Percentiles rank a stretch among this genome's conserved stretches.
Evolutionary conservation across 1,140 invertebrate genomes (phyloP).

Genomic region (Hycleus phaleratus): DNA sequence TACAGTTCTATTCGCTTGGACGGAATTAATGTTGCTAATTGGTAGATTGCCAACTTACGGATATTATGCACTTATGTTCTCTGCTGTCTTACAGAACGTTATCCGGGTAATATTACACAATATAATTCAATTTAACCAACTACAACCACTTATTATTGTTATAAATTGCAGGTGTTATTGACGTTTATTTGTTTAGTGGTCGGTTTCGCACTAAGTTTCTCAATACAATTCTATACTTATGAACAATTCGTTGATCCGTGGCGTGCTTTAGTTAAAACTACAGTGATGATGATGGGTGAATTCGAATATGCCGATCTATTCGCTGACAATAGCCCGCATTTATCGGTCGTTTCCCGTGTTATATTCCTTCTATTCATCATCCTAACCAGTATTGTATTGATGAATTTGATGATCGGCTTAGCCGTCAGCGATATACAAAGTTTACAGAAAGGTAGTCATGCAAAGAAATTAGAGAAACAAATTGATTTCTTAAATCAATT

Average conservation of each 20-base stretch:
- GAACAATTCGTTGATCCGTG: slow-evolving; percentile 42
- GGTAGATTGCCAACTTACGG: slow-evolving; percentile 45
- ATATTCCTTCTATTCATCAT: slow-evolving; percentile 54
- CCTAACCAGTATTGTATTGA: slow-evolving; percentile 55
- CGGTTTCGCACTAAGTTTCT: slow-evolving; percentile 50
- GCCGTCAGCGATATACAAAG: slow-evolving; percentile 53
- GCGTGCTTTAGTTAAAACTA: slow-evolving; percentile 44
- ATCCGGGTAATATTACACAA: slow-evolving; percentile 36
- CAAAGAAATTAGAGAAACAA: slow-evolving; percentile 29
- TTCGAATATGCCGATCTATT: slow-evolving; percentile 46
- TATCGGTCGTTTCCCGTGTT: slow-evolving; percentile 35
- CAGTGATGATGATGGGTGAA: slow-evolving; percentile 56
- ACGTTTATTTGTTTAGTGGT: slow-evolving; percentile 48
- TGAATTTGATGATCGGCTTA: slow-evolving; percentile 55
- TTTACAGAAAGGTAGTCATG: slow-evolving; percentile 23
- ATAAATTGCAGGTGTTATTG: slow-evolving; percentile 39
- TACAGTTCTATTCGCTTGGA: slow-evolving; percentile 46
- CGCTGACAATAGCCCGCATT: slow-evolving; percentile 4
- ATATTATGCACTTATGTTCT: slow-evolving; percentile 48
- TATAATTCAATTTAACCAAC: background rate
- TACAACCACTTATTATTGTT: background rate
- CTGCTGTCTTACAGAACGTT: slow-evolving; percentile 44
- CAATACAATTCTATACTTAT: slow-evolving; percentile 43
- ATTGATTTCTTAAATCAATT: slow-evolving; percentile 27
- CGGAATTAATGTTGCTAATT: slow-evolving; percentile 47